Evolutionary conservation across 1,140 invertebrate genomes (phyloP), one percentile per base, ranked within the genome.

Genomic region (Euwallacea fornicatus): DNA sequence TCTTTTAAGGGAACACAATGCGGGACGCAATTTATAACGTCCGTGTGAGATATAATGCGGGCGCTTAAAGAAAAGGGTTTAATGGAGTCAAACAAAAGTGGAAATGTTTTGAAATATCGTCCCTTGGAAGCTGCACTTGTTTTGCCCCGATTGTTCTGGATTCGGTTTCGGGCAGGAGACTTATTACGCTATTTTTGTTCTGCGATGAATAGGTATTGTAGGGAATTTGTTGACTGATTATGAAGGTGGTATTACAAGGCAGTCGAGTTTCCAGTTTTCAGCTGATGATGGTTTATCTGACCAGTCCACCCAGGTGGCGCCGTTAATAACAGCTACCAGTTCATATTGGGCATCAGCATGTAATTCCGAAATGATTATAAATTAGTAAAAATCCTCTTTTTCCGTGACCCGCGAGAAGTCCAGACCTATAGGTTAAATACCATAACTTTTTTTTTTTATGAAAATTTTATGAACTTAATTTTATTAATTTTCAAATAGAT

Each of bases 11-110:
- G 11, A 55, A 59, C 69, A 71, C 69, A 71, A 71, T 71, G 60
- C 53, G 54, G 63, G 61, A 47, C 53, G 58, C 63, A 71, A 71
- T 71, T 71, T 71, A 71, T 71, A 62, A 71, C 50, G 69, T 64
- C 69, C 69, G 69, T 71, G 69, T 71, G 69, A 71, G 69, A 71
- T 71, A 61, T 71, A 71, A 71, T 55, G 61, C 69, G 60, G 47
- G 63, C 41, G 69, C 61, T 71, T 71, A 71, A 71, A 71, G 69
- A 66, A 71, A 71, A 71, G 69, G 69, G 63, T 71, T 71, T 71
- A 71, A 71, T 71, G 69, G 69, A 71, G 69, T 71, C 69, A 71
- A 71, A 71, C 69, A 71, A 71, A 71, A 71, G 69, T 71, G 10
- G 69, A 66, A 66, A 71, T 71, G 69, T 71, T 71, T 71, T 71